Conservation (phyloP, 2,113 vertebrate genomes). For the Heliornis fulica region DNA sequence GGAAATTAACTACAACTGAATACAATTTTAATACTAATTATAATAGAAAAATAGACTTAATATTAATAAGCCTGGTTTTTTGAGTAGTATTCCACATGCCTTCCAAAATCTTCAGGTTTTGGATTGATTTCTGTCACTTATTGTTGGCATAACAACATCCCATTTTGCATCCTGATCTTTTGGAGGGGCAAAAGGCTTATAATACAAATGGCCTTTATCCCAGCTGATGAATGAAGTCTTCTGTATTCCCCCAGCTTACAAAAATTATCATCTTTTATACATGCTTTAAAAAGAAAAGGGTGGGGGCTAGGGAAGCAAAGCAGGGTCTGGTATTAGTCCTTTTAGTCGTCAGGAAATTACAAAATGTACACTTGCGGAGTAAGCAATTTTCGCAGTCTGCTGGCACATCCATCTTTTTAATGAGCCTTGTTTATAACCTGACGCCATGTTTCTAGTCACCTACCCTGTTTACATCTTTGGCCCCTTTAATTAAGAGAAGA, state of each 20-base stretch:
- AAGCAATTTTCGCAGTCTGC: constrained; percentile 84
- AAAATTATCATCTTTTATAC: constrained; percentile 84
- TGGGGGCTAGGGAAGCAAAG: constrained; percentile 57
- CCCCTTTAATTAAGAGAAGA: constrained; percentile 90
- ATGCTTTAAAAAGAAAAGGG: constrained; percentile 63
- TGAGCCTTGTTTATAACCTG: constrained; percentile 90
- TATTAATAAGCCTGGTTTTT: not conserved
- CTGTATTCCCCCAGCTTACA: constrained; percentile 66
- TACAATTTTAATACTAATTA: not conserved
- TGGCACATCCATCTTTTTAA: constrained; percentile 89
- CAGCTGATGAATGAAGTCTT: constrained; percentile 73
- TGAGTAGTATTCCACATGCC: not conserved
- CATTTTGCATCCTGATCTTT: constrained; percentile 9
- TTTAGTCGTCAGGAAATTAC: constrained; percentile 86
- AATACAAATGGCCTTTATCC: constrained; percentile 62
- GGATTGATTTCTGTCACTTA: not conserved
- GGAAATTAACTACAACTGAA: not conserved
- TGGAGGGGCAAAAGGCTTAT: not conserved
- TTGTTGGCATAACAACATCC: not conserved
- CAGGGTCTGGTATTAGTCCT: constrained; percentile 79
- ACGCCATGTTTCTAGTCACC: constrained; percentile 80
- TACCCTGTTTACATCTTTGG: constrained; percentile 87
- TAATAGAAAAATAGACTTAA: not conserved
- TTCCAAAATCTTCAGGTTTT: not conserved
- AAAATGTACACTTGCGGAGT: constrained; percentile 83